A percentile compares a stretch with the other conserved stretches of the same genome.
Evolutionary conservation across 2,888 invertebrate species (phyloP).

Genomic region (Macaria notata): DNA sequence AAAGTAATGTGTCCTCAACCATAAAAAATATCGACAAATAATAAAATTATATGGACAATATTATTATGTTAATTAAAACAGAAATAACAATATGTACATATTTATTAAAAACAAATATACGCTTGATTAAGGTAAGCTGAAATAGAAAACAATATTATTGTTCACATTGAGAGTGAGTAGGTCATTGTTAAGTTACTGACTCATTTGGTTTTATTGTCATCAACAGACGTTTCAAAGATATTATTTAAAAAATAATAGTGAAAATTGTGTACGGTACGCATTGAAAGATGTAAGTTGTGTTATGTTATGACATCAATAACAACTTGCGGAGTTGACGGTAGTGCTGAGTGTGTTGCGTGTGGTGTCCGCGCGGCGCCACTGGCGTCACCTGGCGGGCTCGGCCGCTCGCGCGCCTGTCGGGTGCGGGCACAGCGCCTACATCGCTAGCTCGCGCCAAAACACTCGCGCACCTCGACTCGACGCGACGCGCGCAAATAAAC

Average conservation of each 20-base stretch:
- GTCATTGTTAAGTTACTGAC: neutral
- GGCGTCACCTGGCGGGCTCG: too few species aligned
- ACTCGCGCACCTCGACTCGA: constrained; percentile 3
- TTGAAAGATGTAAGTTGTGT: constrained; percentile 9
- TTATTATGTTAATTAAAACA: too few species aligned
- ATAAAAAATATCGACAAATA: too few species aligned
- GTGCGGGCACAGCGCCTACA: neutral
- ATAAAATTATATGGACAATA: too few species aligned
- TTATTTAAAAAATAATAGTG: constrained; percentile 4
- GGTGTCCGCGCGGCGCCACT: too few species aligned
- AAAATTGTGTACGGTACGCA: constrained; percentile 10
- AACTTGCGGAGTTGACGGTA: constrained; percentile 21
- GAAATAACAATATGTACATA: too few species aligned
- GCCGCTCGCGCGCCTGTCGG: too few species aligned
- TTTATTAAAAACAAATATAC: too few species aligned
- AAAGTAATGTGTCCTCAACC: too few species aligned
- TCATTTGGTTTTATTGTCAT: constrained; percentile 6
- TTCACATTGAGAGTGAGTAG: too few species aligned
- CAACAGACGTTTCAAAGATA: constrained; percentile 2
- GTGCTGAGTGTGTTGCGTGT: neutral
- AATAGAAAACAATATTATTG: too few species aligned
- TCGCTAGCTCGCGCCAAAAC: neutral
- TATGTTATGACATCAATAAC: constrained; percentile 16
- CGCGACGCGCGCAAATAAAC: constrained; percentile 3
- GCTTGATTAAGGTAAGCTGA: too few species aligned